Evolutionary conservation across 2,113 vertebrate genomes (phyloP), one percentile per base, ranked within the genome.

Genomic region (Lycocorax pyrrhopterus): DNA sequence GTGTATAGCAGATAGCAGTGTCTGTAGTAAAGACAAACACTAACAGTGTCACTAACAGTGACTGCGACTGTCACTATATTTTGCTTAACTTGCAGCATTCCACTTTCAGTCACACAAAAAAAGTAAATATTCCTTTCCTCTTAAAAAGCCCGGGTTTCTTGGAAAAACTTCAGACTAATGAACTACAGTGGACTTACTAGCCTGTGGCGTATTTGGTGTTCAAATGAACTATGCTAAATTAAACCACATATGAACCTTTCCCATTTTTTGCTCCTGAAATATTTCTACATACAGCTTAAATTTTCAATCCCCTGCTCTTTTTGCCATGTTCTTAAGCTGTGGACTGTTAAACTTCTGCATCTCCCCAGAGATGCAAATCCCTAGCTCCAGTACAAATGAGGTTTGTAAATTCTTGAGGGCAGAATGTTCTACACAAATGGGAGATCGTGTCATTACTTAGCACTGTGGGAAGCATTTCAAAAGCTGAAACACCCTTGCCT

Each of bases 391-490:
- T 84, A 51, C 43, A 93, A 85, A 73, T 52, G 53, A 76, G 41
- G 47, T 71, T 90, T 91, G 75, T 71, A 88, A 69, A 66, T 71
- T 68, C 59, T 93, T 83, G 55, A 85, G 75, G 35, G 79, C 0
- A 0, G 76, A 88, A 86, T 80, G 56, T 94, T 92, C 90, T 84
- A 63, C n/a, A 80, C 84, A 86, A 93, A 88, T 9, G 10, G 51
- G 55, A 90, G 89, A 88, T 35, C 69, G 9, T 76, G 59, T 94
- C 82, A 59, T 85, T 91, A 62, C 49, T 95, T 91, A 84, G 62
- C 89, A 60, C 53, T 88, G 78, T 59, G 87, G 67, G 84, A 94
- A 85, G 51, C 35, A 62, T 87, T 89, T 94, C 59, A 88, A 91
- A 94, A 79, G 32, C 81, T 69, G 56, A 73, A 95, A 76, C 37